Base-by-base conservation (phyloP, 2,797 vertebrate species). In the Gymnothorax javanicus region DNA sequence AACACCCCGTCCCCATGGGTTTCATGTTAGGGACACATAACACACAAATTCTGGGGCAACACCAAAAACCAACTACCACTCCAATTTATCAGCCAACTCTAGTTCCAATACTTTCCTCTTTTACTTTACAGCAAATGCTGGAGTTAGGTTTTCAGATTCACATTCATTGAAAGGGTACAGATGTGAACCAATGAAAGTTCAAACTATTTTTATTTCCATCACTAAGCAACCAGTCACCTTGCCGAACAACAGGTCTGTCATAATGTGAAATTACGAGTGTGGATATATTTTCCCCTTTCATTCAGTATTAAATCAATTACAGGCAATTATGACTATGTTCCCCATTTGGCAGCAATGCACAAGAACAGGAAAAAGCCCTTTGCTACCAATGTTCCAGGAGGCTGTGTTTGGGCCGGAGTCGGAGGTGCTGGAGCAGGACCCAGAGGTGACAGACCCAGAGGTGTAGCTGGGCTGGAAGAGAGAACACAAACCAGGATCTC, bases 361-460 rank as follows among this genome's bases (percentile, higher is more conserved):
- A 23, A 43, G 12, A 7, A 73, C 12, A 33, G 75, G 5, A 52
- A 52, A 77, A 50, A 23, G 7, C 12, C 43, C 52, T 62, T 69
- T 60, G 64, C 91, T 91, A 99, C 98, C 96, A 91, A 96, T 90
- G 92, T 91, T 99, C 97, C 98, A 99, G 90, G 95, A 94, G 57
- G 95, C 94, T 0, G 94, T 92, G 87, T 93, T 95, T 90, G 96
- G 91, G 20, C 95, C 95, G 58, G 98, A 97, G 92, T 99, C 98
- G 0, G 98, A 98, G 91, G 97, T 97, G 91, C 97, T 99, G 91
- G 98, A 98, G 91, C 97, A 97, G 86, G 98, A 99, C 20, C 97
- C 98, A 0, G 98, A 99, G 2, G 92, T 95, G 59, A 95, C 86
- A 0, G 95, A 95, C 85, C 95, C 92, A 73, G 98, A 98, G 0